Evolutionary conservation across 2,113 vertebrate species (phyloP).

Genomic region (Caranx melampygus): DNA sequence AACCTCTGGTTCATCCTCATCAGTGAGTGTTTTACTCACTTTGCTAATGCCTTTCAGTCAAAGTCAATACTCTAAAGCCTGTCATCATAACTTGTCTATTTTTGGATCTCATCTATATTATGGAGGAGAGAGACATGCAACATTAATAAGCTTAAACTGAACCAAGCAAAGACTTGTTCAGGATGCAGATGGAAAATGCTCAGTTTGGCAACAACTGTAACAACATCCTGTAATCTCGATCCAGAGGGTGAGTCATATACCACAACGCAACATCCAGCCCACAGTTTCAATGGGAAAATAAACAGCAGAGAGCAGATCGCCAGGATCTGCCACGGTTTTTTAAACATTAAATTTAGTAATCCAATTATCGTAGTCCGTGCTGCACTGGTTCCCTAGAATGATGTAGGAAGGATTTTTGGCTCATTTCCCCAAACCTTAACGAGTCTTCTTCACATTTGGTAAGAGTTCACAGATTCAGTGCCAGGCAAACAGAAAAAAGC

Average conservation of each 20-base stretch:
- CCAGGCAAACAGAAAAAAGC: slow-evolving; percentile 41
- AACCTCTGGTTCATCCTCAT: slow-evolving; percentile 30
- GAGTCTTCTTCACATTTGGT: slow-evolving; percentile 40
- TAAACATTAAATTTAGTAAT: slow-evolving; percentile 42
- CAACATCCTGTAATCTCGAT: slow-evolving; percentile 64
- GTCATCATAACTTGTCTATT: slow-evolving; percentile 43
- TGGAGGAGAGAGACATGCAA: slow-evolving; percentile 57
- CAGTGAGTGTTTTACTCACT: slow-evolving; percentile 26
- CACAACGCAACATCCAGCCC: slow-evolving; percentile 52
- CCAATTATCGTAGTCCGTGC: slow-evolving; percentile 45
- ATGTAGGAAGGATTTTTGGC: slow-evolving; percentile 44
- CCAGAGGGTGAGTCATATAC: slow-evolving; percentile 64
- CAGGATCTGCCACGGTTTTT: slow-evolving; percentile 50
- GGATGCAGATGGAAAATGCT: slow-evolving; percentile 53
- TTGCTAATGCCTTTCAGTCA: slow-evolving; percentile 30
- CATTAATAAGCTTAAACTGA: slow-evolving; percentile 67
- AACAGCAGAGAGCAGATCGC: slow-evolving; percentile 11
- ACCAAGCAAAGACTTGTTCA: slow-evolving; percentile 49
- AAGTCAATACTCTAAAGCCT: slow-evolving; percentile 45
- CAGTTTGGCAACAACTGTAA: slow-evolving; percentile 56
- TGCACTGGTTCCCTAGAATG: slow-evolving; percentile 25
- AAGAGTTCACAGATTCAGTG: slow-evolving; percentile 45
- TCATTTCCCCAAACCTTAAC: slow-evolving; percentile 32
- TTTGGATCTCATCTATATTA: slow-evolving; percentile 64
- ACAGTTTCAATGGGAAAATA: slow-evolving; percentile 44